Percentiles rank a stretch among this genome's conserved stretches.
phyloP scores from a whole-genome alignment of 2,888 invertebrate species.

The Synergus umbraculus region DNA sequence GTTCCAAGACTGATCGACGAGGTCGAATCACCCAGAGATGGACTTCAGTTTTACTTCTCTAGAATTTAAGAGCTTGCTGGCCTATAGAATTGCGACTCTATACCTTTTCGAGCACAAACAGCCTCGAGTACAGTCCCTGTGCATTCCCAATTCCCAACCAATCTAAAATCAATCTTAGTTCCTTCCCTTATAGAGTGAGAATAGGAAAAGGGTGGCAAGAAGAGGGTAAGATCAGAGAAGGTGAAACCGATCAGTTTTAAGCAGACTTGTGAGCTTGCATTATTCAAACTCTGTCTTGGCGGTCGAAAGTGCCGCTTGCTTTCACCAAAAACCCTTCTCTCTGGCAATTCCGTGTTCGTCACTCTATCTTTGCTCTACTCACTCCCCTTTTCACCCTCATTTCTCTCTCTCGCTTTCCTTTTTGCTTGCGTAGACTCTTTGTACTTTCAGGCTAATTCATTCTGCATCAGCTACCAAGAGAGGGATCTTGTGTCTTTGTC shows the following conservation, averaged over 20 bases:
- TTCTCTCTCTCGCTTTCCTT: constrained; percentile 44
- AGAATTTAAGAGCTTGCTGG: constrained; percentile 3
- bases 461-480: constrained; percentile 47
- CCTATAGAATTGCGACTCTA: constrained; percentile 44
- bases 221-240: constrained; percentile 44
- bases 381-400: constrained; percentile 34
- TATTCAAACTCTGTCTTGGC: constrained; percentile 70
- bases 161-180: constrained; percentile 77
- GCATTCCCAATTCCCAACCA: constrained; percentile 74
- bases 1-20: neutral
- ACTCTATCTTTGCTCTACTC: constrained; percentile 15
- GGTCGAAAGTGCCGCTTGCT: constrained; percentile 49
- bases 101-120: constrained; percentile 30
- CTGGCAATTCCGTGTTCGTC: constrained; percentile 50
- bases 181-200: constrained; percentile 63
- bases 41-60: constrained; percentile 30
- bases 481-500: constrained; percentile 45
- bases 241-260: constrained; percentile 74
- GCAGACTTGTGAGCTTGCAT: constrained; percentile 73
- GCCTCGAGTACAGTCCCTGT: constrained; percentile 51
- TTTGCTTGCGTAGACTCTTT: constrained; percentile 36
- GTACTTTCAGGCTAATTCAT: constrained; percentile 44
- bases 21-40: constrained; percentile 37
- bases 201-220: constrained; percentile 46
- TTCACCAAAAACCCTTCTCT: constrained; percentile 48